A percentile compares a stretch with the other conserved stretches of the same genome.
Conservation (phyloP, 2,797 vertebrate genomes). For the Poliocrania exsul region DNA sequence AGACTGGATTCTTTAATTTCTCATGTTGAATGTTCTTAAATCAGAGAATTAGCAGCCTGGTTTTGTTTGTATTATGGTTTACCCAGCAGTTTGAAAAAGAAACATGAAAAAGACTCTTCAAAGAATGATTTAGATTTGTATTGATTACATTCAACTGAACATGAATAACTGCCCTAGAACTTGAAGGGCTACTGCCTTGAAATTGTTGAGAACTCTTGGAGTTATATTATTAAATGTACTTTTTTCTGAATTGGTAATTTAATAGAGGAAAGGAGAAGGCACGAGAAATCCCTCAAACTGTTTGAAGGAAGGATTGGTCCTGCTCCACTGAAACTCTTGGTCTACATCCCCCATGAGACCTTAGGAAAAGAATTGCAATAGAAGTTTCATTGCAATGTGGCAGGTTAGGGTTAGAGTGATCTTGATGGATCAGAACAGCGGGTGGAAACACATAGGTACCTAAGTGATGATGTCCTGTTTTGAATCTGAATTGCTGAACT, state of each 20-base stretch:
- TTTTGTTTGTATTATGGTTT: not conserved
- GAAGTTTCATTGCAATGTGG: conserved; percentile 73
- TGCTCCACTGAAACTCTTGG: conserved; percentile 85
- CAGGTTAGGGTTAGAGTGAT: conserved; percentile 66
- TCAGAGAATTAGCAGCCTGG: not conserved
- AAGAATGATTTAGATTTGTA: not conserved
- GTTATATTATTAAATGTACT: not conserved
- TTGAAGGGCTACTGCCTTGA: not conserved
- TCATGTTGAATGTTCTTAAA: not conserved
- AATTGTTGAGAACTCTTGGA: not conserved
- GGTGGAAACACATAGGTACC: not conserved
- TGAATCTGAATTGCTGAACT: not conserved
- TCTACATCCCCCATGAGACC: conserved; percentile 77
- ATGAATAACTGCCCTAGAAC: not conserved
- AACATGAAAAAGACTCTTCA: not conserved
- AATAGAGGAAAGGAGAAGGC: conserved; percentile 81
- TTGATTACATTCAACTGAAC: not conserved
- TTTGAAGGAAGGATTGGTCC: conserved; percentile 77
- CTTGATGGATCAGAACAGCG: not conserved
- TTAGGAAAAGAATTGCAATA: conserved; percentile 74
- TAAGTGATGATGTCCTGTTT: not conserved
- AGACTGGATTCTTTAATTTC: not conserved
- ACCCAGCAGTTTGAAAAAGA: not conserved
- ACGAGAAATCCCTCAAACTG: conserved; percentile 81
- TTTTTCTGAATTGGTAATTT: not conserved